phyloP scores from a whole-genome alignment of 2,797 vertebrate genomes.

The Bucorvus abyssinicus region DNA sequence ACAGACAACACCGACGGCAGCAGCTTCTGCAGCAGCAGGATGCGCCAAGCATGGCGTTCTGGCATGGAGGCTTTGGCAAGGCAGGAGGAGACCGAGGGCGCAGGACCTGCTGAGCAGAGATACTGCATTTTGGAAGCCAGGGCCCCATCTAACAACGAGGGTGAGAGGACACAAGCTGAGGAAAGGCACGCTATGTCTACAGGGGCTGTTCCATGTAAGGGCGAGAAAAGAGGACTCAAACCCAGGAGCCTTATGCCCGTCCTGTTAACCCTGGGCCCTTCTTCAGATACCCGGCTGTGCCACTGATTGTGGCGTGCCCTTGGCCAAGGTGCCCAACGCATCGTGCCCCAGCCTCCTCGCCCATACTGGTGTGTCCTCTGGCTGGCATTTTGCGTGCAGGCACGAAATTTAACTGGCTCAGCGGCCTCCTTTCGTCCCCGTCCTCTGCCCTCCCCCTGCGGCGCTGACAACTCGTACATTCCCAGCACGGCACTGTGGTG shows the following conservation, averaged over 20 bases:
- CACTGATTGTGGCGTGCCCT: fast-evolving
- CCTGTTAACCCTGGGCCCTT: not conserved
- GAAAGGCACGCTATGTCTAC: not conserved
- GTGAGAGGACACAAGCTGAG: not conserved
- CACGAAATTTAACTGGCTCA: not conserved
- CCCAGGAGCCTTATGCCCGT: not conserved
- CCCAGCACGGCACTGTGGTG: slow-evolving; percentile 25
- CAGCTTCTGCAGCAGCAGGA: not conserved
- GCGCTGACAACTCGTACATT: slow-evolving; percentile 54
- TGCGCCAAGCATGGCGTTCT: fast-evolving
- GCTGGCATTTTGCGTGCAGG: not conserved
- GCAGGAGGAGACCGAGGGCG: not conserved
- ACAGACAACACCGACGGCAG: not conserved
- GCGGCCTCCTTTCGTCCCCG: not conserved
- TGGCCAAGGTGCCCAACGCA: not conserved
- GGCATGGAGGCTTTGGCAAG: not conserved
- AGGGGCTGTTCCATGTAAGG: not conserved
- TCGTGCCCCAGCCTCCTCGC: not conserved
- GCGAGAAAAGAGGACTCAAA: not conserved
- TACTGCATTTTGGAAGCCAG: not conserved
- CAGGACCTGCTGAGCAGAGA: not conserved
- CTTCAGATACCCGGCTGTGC: not conserved
- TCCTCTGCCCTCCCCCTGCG: not conserved
- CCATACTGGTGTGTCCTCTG: not conserved
- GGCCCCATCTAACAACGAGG: not conserved